Evolutionary conservation across 1,140 invertebrate species (phyloP).

Genomic region (Proctacanthus coquilletti): DNA sequence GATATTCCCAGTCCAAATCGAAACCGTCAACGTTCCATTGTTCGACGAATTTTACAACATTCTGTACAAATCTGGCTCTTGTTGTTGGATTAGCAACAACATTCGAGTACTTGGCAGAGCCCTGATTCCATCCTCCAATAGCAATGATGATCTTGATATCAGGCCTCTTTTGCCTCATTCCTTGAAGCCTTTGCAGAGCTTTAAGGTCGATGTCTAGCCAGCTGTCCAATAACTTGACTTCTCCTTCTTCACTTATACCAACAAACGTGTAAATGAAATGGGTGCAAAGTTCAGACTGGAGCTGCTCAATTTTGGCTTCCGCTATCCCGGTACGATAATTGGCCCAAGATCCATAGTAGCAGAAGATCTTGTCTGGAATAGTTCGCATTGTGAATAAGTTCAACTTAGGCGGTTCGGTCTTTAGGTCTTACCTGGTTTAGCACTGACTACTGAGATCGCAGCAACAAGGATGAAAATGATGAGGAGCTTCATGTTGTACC

Average conservation of each 20-base stretch:
- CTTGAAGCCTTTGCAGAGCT: slow-evolving; percentile 9
- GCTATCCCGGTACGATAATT: slow-evolving; percentile 39
- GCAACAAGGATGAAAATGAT: too few species aligned
- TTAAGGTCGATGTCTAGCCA: slow-evolving; percentile 43
- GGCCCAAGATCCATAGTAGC: slow-evolving; percentile 49
- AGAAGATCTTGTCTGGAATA: slow-evolving; percentile 44
- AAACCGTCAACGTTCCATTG: slow-evolving; percentile 45
- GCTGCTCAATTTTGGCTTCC: slow-evolving; percentile 36
- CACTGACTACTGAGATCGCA: too few species aligned
- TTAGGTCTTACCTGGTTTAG: too few species aligned
- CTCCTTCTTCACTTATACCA: slow-evolving; percentile 33
- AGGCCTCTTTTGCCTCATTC: slow-evolving; percentile 38
- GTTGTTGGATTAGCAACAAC: slow-evolving; percentile 22
- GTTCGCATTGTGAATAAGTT: too few species aligned
- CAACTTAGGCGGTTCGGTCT: too few species aligned
- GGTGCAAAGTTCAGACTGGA: slow-evolving; percentile 48
- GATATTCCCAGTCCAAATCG: slow-evolving; percentile 54
- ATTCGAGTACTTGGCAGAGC: slow-evolving; percentile 42
- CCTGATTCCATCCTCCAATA: slow-evolving; percentile 62
- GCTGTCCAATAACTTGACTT: slow-evolving; percentile 36
- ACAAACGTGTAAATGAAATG: slow-evolving; percentile 54
- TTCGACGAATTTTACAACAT: slow-evolving; percentile 33
- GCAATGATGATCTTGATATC: slow-evolving; percentile 48
- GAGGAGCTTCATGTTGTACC: too few species aligned
- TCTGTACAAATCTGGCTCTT: slow-evolving; percentile 33